phyloP scores from a whole-genome alignment of 2,888 invertebrate species.

The Eupithecia abbreviata region DNA sequence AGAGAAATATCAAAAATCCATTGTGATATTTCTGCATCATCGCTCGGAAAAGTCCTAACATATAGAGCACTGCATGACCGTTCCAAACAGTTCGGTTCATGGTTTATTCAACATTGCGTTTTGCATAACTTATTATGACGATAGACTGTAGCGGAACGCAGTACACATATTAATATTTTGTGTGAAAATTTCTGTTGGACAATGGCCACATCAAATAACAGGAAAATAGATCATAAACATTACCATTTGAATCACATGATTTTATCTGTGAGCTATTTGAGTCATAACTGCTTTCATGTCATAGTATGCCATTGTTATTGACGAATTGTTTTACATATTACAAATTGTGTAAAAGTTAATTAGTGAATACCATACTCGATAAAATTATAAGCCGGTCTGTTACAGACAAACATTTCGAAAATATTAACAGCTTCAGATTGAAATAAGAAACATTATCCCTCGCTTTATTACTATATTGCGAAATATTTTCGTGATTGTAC shows the following conservation, averaged over 20 bases:
- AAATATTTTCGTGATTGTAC: constrained; percentile 3
- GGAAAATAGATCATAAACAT: constrained; percentile 30
- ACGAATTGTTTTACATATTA: background rate
- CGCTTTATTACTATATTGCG: background rate
- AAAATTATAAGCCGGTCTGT: background rate
- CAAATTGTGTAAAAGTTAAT: background rate
- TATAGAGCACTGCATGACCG: constrained; percentile 46
- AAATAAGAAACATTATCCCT: background rate
- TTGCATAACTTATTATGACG: constrained; percentile 46
- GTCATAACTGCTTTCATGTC: background rate
- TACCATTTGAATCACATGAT: constrained; percentile 27
- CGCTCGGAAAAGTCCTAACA: constrained; percentile 33
- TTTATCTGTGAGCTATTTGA: constrained; percentile 11
- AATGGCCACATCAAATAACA: constrained; percentile 32
- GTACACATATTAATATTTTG: constrained; percentile 43
- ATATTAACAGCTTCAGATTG: background rate
- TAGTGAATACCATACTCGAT: background rate
- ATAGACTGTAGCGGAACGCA: constrained; percentile 38
- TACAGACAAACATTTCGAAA: background rate
- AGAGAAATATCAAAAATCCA: background rate
- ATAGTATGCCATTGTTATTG: background rate
- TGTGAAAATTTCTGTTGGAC: constrained; percentile 39
- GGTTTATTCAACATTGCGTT: constrained; percentile 44
- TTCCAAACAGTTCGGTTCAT: constrained; percentile 45
- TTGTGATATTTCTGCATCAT: constrained; percentile 18